Evolutionary conservation across 1,140 invertebrate genomes (phyloP).

Genomic region (Pantala flavescens): DNA sequence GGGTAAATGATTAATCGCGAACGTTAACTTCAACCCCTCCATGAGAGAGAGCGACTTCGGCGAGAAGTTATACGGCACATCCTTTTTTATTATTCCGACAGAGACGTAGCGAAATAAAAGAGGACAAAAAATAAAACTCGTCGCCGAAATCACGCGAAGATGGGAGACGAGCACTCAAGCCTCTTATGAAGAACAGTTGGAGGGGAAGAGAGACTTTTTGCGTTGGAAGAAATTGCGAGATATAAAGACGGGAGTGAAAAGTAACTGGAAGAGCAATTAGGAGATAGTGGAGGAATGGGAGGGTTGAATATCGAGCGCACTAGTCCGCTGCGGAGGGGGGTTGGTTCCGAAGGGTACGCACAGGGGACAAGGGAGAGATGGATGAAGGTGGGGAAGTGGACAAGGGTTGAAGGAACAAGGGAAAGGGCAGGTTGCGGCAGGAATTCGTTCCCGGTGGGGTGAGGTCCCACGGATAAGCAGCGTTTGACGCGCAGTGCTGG

Average conservation of each 20-base stretch:
- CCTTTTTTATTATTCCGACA: too few species aligned
- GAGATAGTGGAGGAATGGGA: neutral
- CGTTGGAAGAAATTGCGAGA: neutral
- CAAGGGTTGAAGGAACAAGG: too few species aligned
- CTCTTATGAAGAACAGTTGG: too few species aligned
- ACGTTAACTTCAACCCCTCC: too few species aligned
- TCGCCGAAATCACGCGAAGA: too few species aligned
- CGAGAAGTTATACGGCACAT: too few species aligned
- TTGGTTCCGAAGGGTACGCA: neutral
- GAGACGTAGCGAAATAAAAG: too few species aligned
- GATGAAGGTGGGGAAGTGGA: neutral
- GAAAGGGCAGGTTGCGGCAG: neutral
- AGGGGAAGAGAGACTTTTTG: neutral
- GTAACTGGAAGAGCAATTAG: constrained; percentile 5
- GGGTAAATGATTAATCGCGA: too few species aligned
- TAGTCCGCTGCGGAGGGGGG: neutral
- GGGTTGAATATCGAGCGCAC: neutral
- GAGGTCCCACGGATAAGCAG: neutral
- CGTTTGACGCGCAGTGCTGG: neutral
- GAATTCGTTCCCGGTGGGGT: neutral
- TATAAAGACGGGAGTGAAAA: neutral
- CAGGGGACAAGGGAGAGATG: neutral
- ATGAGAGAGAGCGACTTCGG: too few species aligned
- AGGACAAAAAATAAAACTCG: too few species aligned
- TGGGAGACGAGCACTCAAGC: too few species aligned